Evolutionary conservation across 2,888 invertebrate species (phyloP).

Genomic region (Spilosoma lubricipeda): DNA sequence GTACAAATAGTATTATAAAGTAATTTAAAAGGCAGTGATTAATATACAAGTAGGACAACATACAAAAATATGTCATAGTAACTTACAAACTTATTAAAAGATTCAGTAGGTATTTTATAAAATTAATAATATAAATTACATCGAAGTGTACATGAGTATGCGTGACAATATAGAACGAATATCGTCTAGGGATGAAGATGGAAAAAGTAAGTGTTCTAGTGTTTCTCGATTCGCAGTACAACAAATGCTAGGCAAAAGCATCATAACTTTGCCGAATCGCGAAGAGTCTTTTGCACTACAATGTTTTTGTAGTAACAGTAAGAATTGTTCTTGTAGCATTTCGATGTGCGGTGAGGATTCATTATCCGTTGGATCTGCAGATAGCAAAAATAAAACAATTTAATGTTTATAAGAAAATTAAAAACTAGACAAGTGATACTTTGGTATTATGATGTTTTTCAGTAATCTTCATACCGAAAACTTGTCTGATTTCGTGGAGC

Average conservation of each 20-base stretch:
- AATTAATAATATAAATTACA: slow-evolving; percentile 36
- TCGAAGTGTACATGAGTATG: slow-evolving; percentile 70
- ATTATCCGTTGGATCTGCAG: slow-evolving; percentile 62
- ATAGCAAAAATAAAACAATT: slow-evolving; percentile 19
- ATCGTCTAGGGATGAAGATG: slow-evolving; percentile 85
- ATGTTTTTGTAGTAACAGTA: slow-evolving; percentile 91
- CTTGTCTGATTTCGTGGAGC: too few species aligned
- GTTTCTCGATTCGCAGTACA: slow-evolving; percentile 65
- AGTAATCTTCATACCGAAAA: neutral
- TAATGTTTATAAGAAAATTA: neutral
- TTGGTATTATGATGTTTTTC: neutral
- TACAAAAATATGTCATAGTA: too few species aligned
- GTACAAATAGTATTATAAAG: too few species aligned
- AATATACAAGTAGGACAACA: too few species aligned
- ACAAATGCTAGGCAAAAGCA: slow-evolving; percentile 89
- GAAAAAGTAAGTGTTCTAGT: slow-evolving; percentile 91
- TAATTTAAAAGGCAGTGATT: too few species aligned
- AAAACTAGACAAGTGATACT: neutral
- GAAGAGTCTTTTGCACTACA: slow-evolving; percentile 81
- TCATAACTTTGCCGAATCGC: slow-evolving; percentile 90
- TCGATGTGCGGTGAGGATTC: slow-evolving; percentile 79
- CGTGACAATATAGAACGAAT: slow-evolving; percentile 67
- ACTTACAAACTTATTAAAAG: neutral
- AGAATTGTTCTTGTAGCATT: slow-evolving; percentile 93
- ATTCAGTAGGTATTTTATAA: neutral